Evolutionary conservation across 1,140 invertebrate species (phyloP).

Genomic region (Colletes gigas): DNA sequence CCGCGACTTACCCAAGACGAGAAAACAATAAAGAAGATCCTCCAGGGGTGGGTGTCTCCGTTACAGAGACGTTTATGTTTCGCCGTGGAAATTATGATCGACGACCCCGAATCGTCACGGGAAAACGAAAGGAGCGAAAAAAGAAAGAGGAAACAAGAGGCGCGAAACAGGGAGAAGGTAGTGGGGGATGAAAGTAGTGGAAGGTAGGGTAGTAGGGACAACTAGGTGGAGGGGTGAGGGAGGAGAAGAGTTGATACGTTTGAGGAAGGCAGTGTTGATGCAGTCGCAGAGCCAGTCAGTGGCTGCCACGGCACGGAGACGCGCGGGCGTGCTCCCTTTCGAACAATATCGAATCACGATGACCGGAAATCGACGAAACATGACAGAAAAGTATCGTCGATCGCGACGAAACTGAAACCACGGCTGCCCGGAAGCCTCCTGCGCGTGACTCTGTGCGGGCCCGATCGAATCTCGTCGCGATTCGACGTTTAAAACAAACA

Average conservation of each 20-base stretch:
- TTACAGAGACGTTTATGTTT: background rate
- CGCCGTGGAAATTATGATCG: background rate
- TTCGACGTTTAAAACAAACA: background rate
- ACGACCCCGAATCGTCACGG: background rate
- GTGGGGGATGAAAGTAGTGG: background rate
- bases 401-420: background rate
- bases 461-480: background rate
- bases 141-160: background rate
- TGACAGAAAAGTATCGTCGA: constrained; percentile 39
- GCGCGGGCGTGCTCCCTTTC: constrained; percentile 58
- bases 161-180: constrained; percentile 19
- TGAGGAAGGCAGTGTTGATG: constrained; percentile 70
- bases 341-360: background rate
- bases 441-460: background rate
- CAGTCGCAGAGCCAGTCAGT: constrained; percentile 71
- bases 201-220: constrained; percentile 47
- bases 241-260: constrained; percentile 61
- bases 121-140: background rate
- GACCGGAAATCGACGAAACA: background rate
- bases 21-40: constrained; percentile 16
- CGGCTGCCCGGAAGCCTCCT: too few species aligned
- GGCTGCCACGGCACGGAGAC: constrained; percentile 68
- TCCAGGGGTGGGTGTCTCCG: rapidly evolving
- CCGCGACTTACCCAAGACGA: background rate
- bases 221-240: constrained; percentile 23